These are phyloP conservation scores for Dynastes grantii DNA, from an alignment of 2,888 invertebrate genomes.

Conservation along the genomic window DNA sequence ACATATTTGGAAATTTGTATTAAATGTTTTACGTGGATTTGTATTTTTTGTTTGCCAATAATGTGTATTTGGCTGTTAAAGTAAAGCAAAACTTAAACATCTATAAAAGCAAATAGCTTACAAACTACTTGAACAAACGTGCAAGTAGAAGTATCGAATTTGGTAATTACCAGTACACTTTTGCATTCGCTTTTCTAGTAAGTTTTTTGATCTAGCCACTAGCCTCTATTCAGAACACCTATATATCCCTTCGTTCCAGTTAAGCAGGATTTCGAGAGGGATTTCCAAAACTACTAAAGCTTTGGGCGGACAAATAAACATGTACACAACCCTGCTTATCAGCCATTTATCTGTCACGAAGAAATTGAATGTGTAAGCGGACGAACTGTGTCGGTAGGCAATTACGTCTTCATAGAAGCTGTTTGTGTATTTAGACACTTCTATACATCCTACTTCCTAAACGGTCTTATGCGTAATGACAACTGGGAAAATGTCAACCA, in stretches of 20 bases:
- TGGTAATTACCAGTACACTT: too few relatives aligned
- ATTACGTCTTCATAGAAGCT: conserved; percentile 6
- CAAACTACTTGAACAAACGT: too few relatives aligned
- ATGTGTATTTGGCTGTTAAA: too few relatives aligned
- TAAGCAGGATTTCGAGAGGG: not conserved
- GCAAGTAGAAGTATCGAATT: too few relatives aligned
- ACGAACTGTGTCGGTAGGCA: conserved; percentile 10
- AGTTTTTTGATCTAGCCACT: too few relatives aligned
- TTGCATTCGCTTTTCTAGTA: not conserved
- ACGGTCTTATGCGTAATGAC: not conserved
- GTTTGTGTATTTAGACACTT: not conserved
- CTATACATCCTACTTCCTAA: conserved; percentile 1
- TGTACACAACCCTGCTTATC: not conserved
- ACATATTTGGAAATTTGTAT: too few relatives aligned
- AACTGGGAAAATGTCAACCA: too few relatives aligned
- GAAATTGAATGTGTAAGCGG: conserved; percentile 15
- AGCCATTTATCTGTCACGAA: conserved; percentile 10
- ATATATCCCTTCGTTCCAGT: not conserved
- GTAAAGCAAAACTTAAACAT: too few relatives aligned
- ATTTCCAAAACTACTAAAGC: not conserved
- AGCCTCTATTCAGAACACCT: not conserved
- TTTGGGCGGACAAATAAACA: not conserved
- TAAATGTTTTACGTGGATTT: too few relatives aligned
- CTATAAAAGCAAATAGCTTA: too few relatives aligned
- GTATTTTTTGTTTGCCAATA: too few relatives aligned